These are phyloP conservation scores for Anoplius nigerrimus DNA, from an alignment of 2,888 invertebrate genomes.

Conservation along the genomic window DNA sequence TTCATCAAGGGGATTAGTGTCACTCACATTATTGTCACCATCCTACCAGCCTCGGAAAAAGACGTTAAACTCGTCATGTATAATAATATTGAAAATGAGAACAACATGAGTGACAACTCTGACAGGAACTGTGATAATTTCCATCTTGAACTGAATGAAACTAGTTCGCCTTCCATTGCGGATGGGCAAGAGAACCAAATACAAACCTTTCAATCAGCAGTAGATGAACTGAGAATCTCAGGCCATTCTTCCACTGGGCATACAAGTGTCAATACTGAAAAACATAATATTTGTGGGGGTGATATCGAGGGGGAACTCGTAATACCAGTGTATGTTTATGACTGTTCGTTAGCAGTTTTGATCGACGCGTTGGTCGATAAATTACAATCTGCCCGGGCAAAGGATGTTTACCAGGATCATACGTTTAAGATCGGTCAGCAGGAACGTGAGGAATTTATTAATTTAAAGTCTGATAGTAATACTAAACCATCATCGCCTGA, in stretches of 20 bases:
- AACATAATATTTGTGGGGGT: constrained; percentile 37
- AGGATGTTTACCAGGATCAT: constrained; percentile 78
- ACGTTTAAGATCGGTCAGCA: constrained; percentile 75
- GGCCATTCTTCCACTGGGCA: constrained; percentile 50
- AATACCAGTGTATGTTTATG: constrained; percentile 82
- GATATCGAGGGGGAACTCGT: constrained; percentile 64
- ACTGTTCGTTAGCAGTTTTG: constrained; percentile 79
- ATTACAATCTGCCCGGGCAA: constrained; percentile 66
- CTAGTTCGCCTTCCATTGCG: constrained; percentile 20
- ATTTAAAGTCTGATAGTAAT: constrained; percentile 72
- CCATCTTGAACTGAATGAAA: constrained; percentile 36
- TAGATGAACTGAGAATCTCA: constrained; percentile 49
- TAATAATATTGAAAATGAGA: constrained; percentile 38
- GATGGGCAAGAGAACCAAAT: constrained; percentile 3
- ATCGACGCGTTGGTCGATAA: constrained; percentile 77
- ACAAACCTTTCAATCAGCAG: constrained; percentile 26
- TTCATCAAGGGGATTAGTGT: constrained; percentile 80
- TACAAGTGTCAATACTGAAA: constrained; percentile 47
- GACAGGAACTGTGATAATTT: constrained; percentile 41
- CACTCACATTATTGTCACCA: constrained; percentile 81
- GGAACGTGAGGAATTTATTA: constrained; percentile 67
- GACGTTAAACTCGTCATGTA: constrained; percentile 70
- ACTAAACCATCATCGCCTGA: constrained; percentile 74
- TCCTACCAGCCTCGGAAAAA: constrained; percentile 80
- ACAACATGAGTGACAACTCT: constrained; percentile 39